Evolutionary conservation across 2,797 vertebrate genomes (phyloP).

Genomic region (Masticophis lateralis): DNA sequence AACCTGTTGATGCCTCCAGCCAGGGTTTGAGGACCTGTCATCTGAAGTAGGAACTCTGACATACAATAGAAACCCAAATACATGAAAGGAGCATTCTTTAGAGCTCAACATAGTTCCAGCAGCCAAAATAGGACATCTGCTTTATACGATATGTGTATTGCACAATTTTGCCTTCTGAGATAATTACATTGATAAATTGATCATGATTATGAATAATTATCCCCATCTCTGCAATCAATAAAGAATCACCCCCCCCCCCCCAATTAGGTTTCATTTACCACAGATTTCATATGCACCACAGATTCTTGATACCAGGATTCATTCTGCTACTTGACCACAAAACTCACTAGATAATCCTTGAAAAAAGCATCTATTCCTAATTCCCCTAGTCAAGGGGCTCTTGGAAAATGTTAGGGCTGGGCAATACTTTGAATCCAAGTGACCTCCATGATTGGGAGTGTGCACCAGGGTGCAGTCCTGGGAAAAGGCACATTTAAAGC

Average conservation of each 20-base stretch:
- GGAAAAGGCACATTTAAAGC: background rate
- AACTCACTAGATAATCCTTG: background rate
- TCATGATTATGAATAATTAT: background rate
- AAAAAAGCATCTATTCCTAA: background rate
- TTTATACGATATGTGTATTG: background rate
- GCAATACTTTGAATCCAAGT: background rate
- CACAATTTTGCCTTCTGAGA: background rate
- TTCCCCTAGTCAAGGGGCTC: background rate
- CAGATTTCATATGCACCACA: background rate
- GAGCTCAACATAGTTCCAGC: background rate
- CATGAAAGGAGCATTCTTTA: background rate
- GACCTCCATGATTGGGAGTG: background rate
- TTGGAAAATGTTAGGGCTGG: background rate
- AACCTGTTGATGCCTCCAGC: background rate
- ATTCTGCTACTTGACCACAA: background rate
- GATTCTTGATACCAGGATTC: background rate
- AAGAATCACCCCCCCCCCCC: background rate
- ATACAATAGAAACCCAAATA: background rate
- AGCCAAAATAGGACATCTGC: background rate
- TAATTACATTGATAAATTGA: background rate
- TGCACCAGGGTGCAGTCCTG: background rate
- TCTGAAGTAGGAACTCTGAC: background rate
- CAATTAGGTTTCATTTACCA: background rate
- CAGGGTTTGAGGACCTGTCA: background rate
- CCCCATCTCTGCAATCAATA: background rate